Evolutionary conservation across 1,140 invertebrate species (phyloP).

Genomic region (Meloidogyne chitwoodi): DNA sequence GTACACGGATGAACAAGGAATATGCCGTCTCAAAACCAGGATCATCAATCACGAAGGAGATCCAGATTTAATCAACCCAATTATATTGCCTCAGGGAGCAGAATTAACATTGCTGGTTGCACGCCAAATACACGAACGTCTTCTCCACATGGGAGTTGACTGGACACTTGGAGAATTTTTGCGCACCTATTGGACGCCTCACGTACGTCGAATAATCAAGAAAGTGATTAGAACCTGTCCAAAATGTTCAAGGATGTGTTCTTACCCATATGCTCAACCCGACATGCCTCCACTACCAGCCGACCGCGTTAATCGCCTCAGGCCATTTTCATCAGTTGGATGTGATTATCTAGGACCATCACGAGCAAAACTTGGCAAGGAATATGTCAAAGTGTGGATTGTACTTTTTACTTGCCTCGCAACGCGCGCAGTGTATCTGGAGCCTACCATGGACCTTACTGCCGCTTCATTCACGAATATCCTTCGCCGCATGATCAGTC

Average conservation of each 20-base stretch:
- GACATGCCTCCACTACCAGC: slow-evolving; percentile 9
- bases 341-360: slow-evolving; percentile 22
- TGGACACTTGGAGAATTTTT: slow-evolving; percentile 3
- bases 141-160: slow-evolving; percentile 11
- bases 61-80: too few relatives aligned
- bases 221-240: background rate
- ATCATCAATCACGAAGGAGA: too few relatives aligned
- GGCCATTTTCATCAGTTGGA: slow-evolving; percentile 6
- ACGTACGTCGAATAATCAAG: background rate
- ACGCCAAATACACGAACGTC: too few relatives aligned
- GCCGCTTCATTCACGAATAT: slow-evolving; percentile 48
- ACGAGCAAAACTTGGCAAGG: slow-evolving; percentile 36
- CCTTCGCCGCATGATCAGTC: slow-evolving; percentile 54
- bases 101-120: too few relatives aligned
- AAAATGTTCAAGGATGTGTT: too few relatives aligned
- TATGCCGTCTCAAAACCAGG: too few relatives aligned
- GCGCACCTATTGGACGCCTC: background rate
- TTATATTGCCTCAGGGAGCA: too few relatives aligned
- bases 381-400: too few relatives aligned
- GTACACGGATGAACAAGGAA: too few relatives aligned
- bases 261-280: slow-evolving; percentile 4
- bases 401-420: too few relatives aligned
- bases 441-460: slow-evolving; percentile 53
- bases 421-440: slow-evolving; percentile 62
- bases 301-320: background rate